Conservation (phyloP, 2,797 vertebrate species). For the Sciaenops ocellatus region DNA sequence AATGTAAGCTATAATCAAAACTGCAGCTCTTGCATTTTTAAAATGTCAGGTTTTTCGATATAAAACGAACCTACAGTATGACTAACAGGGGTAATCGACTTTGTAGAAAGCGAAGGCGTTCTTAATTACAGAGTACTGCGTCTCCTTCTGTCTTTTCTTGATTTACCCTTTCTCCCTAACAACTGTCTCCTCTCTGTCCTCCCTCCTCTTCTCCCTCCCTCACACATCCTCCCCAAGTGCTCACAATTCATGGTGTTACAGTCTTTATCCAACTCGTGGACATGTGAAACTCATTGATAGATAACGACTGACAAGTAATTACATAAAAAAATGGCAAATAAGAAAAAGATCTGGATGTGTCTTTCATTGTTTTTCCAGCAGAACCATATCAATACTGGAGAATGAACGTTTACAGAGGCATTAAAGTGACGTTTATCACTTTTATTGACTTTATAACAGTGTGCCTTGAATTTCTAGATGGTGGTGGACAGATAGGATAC, state of each 20-base stretch:
- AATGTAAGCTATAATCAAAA: slow-evolving; percentile 22
- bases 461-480: neutral
- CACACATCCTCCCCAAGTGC: slow-evolving; percentile 3
- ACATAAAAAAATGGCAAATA: neutral
- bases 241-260: neutral
- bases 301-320: neutral
- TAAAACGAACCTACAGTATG: slow-evolving; percentile 46
- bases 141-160: slow-evolving; percentile 41
- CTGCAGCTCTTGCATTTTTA: slow-evolving; percentile 20
- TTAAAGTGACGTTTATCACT: neutral
- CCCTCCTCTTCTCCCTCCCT: neutral
- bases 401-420: neutral
- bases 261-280: neutral
- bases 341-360: neutral
- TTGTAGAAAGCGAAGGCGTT: slow-evolving; percentile 62
- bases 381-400: neutral
- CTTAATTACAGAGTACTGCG: slow-evolving; percentile 69
- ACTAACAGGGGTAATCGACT: slow-evolving; percentile 68
- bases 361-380: neutral
- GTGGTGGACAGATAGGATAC: neutral
- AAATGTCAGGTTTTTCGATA: slow-evolving; percentile 8
- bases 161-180: slow-evolving; percentile 15
- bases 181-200: slow-evolving; percentile 7
- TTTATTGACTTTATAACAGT: neutral
- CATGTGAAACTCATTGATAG: neutral